Evolutionary conservation across 2,888 invertebrate species (phyloP), one percentile per base, ranked within the genome.

Genomic region (Pachycephus smyrnensis): DNA sequence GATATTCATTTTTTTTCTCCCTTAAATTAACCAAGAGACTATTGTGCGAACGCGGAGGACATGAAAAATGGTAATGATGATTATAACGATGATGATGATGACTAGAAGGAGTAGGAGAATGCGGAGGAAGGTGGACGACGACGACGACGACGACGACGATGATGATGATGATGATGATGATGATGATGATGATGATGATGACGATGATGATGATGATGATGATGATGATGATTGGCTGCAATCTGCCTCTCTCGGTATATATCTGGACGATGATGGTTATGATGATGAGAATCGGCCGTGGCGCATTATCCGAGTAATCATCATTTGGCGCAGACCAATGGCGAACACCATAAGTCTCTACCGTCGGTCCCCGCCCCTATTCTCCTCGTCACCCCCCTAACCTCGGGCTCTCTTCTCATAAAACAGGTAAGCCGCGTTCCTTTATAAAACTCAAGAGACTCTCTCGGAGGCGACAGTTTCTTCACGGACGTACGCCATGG

Each of bases 281-380:
- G 79, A 82, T 83, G 81, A 81, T 81, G 83, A 83, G 83, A 84
- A 82, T 82, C 82, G 82, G 74, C 74, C 74, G 79, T 80, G 81
- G 81, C 82, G 79, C 82, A 84, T 81, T 83, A 85, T 85, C 81
- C 83, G 83, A 86, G 90, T 85, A 90, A 90, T 91, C 90, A 90
- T 90, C 89, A 88, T 91, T 89, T 88, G 87, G 84, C 85, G 81
- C 85, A 81, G 82, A 82, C 86, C 87, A 89, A 90, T 90, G 90
- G 89, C 85, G 84, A 88, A 88, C 87, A 86, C 89, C 89, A 90
- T 89, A 82, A 55, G 23, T 55, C 55, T 55, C 55, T 23, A 30
- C 40, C 31, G 68, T 68, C 40, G 73, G 6, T 55, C 23, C 55
- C 55, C 55, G 55, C 23, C 55, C 15, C 55, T 33, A 23, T 55